phyloP scores from a whole-genome alignment of 2,797 vertebrate species.

The Chanos chanos region DNA sequence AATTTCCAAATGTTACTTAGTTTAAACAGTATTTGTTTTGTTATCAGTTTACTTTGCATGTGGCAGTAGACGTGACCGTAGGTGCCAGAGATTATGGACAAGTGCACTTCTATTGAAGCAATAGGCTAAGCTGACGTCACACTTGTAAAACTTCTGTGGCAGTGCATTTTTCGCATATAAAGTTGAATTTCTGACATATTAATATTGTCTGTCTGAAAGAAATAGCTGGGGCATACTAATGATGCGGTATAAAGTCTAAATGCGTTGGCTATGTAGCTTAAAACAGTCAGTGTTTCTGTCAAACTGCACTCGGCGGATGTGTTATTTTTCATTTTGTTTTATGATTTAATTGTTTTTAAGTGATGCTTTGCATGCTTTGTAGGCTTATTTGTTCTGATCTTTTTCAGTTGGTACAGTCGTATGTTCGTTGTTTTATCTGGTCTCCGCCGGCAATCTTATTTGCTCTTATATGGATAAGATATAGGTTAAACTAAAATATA shows the following conservation, averaged over 20 bases:
- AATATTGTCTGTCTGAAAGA: background rate
- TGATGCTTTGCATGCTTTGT: background rate
- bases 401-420: background rate
- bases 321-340: background rate
- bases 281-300: no score
- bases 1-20: constrained; percentile 14
- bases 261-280: no score
- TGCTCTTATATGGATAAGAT: no score
- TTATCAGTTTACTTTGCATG: constrained; percentile 56
- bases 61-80: background rate
- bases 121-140: constrained; percentile 10
- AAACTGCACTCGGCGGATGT: no score
- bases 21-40: constrained; percentile 41
- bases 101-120: constrained; percentile 11
- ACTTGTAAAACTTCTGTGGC: constrained; percentile 24
- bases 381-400: background rate
- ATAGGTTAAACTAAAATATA: no score
- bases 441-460: no score
- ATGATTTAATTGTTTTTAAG: background rate
- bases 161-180: background rate
- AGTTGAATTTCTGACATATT: background rate
- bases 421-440: background rate
- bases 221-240: no score
- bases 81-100: constrained; percentile 16
- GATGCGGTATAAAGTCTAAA: no score